Evolutionary conservation across 1,140 invertebrate genomes (phyloP).

Genomic region (Anagrus nilaparvatae): DNA sequence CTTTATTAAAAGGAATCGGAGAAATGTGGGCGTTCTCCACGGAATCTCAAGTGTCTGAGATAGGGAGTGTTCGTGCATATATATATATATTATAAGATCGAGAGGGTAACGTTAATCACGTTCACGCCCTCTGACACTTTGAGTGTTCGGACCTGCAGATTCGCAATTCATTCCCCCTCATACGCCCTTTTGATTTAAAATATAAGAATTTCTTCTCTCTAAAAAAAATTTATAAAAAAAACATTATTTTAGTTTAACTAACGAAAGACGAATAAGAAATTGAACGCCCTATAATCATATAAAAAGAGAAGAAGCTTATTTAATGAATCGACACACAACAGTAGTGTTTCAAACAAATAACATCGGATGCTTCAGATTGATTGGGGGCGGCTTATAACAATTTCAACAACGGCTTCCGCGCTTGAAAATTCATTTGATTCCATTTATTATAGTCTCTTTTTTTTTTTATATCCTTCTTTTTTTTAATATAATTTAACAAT

Average conservation of each 20-base stretch:
- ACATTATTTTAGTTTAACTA: no score
- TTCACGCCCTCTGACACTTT: constrained; percentile 23
- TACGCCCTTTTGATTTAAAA: no score
- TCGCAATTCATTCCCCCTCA: constrained; percentile 3
- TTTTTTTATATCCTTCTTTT: no score
- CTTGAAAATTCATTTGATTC: constrained; percentile 13
- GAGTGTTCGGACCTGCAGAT: constrained; percentile 1
- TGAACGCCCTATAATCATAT: no score
- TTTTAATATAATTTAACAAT: no score
- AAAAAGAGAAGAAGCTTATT: constrained; percentile 19
- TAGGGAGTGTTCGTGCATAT: not conserved
- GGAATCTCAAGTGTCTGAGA: constrained; percentile 21
- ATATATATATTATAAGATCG: constrained; percentile 11
- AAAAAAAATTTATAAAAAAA: no score
- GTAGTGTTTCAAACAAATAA: not conserved
- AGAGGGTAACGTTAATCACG: constrained; percentile 24
- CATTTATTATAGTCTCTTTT: no score
- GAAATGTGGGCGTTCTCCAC: constrained; percentile 25
- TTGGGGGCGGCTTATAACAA: constrained; percentile 6
- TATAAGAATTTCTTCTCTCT: no score
- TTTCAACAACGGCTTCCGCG: not conserved
- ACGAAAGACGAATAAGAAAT: no score
- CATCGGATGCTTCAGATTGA: constrained; percentile 14
- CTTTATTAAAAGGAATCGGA: constrained; percentile 28
- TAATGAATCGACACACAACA: constrained; percentile 17